Percentiles rank a stretch among this genome's conserved stretches.
Conservation (phyloP, 2,113 vertebrate species). For the Chamaea fasciata region DNA sequence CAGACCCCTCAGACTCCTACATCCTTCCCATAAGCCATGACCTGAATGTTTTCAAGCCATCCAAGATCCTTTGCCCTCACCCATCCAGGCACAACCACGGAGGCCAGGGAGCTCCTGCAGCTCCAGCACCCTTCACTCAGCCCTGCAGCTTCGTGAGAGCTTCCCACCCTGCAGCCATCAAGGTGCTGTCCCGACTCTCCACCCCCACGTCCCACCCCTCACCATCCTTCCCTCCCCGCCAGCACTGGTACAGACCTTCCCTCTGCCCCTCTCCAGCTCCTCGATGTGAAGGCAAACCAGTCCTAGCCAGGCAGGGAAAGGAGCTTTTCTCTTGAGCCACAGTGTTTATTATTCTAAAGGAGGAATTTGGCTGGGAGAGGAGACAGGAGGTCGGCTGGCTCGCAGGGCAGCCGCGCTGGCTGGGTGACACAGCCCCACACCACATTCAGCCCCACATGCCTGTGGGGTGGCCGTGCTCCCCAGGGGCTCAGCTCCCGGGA, state of each 20-base stretch:
- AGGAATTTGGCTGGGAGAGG: constrained; percentile 70
- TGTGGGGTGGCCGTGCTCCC: background rate
- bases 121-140: background rate
- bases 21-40: background rate
- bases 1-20: background rate
- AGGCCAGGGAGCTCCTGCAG: background rate
- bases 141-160: background rate
- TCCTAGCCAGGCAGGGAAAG: constrained; percentile 44
- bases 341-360: constrained; percentile 76
- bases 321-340: constrained; percentile 42
- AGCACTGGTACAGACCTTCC: background rate
- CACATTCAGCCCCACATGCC: background rate
- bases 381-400: constrained; percentile 63
- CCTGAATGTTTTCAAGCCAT: background rate
- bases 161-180: background rate
- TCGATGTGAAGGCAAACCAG: constrained; percentile 12
- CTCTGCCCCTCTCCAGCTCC: background rate
- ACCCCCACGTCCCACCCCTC: rapidly evolving
- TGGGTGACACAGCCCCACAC: background rate
- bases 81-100: background rate
- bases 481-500: rapidly evolving
- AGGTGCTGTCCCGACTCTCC: background rate
- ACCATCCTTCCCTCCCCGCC: background rate
- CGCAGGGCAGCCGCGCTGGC: background rate
- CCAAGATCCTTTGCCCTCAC: background rate